Base-by-base conservation (phyloP, 2,888 invertebrate species). In the Erannis defoliaria region DNA sequence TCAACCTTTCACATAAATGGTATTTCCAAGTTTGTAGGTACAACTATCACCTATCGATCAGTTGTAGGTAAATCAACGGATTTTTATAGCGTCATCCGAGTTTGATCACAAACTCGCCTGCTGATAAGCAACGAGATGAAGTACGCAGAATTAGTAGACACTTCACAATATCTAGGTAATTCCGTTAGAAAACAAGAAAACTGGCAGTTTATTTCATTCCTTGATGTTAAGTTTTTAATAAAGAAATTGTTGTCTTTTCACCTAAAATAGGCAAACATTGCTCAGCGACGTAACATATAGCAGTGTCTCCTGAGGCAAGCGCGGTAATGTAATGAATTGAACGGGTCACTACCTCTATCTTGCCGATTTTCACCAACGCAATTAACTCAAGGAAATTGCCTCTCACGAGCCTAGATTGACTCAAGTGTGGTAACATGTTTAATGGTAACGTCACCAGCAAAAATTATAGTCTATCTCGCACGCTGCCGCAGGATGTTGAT, bases 321-420 rank as follows among this genome's bases (percentile, higher is more conserved):
- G 23, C 8, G 63, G 57, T 45, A 26, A 23, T 60, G 71, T 73
- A 82, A 80, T 81, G 78, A 84, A 85, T 82, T 77, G 78, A 77
- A 76, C 80, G 77, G 81, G 80, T 79, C 82, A 80, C 80, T 76
- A 75, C 68, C 73, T 74, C 70, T 43, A 35, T 37, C 71, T 78
- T 77, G 14, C 16, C 5, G 80, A 86, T 86, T 86, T 85, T 85
- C 88, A 86, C 74, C 83, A 83, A 77, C 84, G 85, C 85, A 86
- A 90, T 90, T 90, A 88, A 84, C 76, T 78, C 70, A 71, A 81
- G 89, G 88, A 89, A 88, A 91, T 90, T 90, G 87, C 82, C 77
- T 77, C 77, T 45, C 49, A 72, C 74, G 77, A 75, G 72, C 66
- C 65, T 37, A 64, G 72, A 66, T 69, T 72, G 64, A 71, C 61